Evolutionary conservation across 2,888 invertebrate species (phyloP).

Genomic region (Oeneis ivallda): DNA sequence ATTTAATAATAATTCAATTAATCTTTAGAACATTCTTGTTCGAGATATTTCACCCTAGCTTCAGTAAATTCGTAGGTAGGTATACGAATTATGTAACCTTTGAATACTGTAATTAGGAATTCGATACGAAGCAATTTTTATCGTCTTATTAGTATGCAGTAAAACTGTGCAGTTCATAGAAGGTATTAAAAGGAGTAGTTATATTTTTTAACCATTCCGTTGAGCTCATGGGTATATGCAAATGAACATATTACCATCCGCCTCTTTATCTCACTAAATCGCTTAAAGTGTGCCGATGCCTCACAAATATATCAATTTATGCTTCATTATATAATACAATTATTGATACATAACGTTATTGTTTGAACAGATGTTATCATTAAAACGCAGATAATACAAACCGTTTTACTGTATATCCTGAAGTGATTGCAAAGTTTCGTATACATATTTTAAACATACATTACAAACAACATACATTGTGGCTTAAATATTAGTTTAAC

Average conservation of each 20-base stretch:
- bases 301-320: conserved; percentile 33
- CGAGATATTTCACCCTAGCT: background rate
- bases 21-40: no score
- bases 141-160: conserved; percentile 24
- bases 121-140: conserved; percentile 26
- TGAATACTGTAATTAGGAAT: conserved; percentile 18
- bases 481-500: no score
- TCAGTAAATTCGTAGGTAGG: background rate
- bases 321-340: conserved; percentile 32
- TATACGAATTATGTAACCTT: conserved; percentile 13
- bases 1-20: no score
- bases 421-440: background rate
- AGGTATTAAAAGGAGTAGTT: conserved; percentile 18
- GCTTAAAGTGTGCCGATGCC: conserved; percentile 30
- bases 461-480: no score
- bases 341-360: conserved; percentile 27
- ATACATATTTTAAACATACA: no score
- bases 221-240: conserved; percentile 31
- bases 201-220: conserved; percentile 16
- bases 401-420: background rate
- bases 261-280: conserved; percentile 30
- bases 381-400: background rate
- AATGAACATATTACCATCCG: conserved; percentile 31
- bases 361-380: conserved; percentile 20
- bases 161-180: conserved; percentile 25